phyloP scores from a whole-genome alignment of 2,113 vertebrate species.

The pig (Sus scrofa) region DNA sequence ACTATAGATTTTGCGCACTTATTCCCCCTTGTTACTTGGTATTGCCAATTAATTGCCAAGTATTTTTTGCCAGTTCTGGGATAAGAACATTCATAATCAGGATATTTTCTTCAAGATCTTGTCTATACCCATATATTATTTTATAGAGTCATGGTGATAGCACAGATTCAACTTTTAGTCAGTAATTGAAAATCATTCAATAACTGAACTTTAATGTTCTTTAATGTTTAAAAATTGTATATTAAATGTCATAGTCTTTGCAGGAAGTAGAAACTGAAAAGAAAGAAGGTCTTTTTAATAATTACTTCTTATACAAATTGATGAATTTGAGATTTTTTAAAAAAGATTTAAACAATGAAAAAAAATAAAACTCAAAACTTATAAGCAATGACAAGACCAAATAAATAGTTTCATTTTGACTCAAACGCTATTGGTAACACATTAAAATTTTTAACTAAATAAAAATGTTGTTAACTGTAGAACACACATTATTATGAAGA shows the following conservation, averaged over 20 bases:
- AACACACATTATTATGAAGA: background rate
- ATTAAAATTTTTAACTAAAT: conserved; percentile 1
- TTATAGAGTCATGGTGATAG: background rate
- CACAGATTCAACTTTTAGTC: background rate
- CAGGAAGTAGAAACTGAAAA: background rate
- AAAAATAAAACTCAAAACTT: background rate
- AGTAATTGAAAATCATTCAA: background rate
- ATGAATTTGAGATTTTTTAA: background rate
- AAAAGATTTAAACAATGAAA: background rate
- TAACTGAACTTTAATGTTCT: background rate
- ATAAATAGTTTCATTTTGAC: background rate
- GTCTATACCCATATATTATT: background rate
- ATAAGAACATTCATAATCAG: background rate
- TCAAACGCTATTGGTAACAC: background rate
- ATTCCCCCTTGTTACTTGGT: background rate
- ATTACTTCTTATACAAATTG: background rate
- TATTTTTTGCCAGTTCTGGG: background rate
- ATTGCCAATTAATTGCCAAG: no score
- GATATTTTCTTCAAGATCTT: background rate
- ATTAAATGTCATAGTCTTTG: background rate
- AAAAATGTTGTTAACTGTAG: background rate
- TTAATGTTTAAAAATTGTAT: background rate
- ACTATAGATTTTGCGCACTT: background rate
- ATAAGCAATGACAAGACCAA: background rate
- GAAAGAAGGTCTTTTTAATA: background rate